A percentile compares a stretch with the other conserved stretches of the same genome.
Conservation (phyloP, 2,888 invertebrate species). For the Trichogramma evanescens region DNA sequence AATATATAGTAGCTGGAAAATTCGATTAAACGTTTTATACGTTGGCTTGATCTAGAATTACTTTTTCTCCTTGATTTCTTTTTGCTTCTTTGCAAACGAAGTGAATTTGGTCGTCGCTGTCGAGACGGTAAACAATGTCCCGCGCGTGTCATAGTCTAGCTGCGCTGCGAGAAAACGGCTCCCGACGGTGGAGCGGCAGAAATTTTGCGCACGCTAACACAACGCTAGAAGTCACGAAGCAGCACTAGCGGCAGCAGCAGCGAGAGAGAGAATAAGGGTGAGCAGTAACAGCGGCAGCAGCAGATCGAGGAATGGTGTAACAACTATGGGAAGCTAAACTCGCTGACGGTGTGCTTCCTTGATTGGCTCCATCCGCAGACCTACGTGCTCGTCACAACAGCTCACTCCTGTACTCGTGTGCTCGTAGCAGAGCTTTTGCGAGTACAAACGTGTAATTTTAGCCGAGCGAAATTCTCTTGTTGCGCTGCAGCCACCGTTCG, state of each 20-base stretch:
- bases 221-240: constrained; percentile 28
- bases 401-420: constrained; percentile 28
- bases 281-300: constrained; percentile 22
- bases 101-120: background rate
- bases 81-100: too few relatives aligned
- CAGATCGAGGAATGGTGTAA: constrained; percentile 33
- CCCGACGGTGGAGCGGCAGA: background rate
- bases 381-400: constrained; percentile 48
- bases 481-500: background rate
- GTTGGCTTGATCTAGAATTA: too few relatives aligned
- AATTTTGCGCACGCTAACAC: constrained; percentile 3
- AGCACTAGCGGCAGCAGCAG: background rate
- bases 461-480: background rate
- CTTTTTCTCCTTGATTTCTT: too few relatives aligned
- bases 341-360: constrained; percentile 43
- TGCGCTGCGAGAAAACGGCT: constrained; percentile 16
- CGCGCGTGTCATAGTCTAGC: constrained; percentile 11
- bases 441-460: background rate
- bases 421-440: background rate
- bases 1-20: too few relatives aligned
- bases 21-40: too few relatives aligned
- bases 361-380: constrained; percentile 46
- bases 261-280: constrained; percentile 3
- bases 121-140: constrained; percentile 18
- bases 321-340: constrained; percentile 38